Evolutionary conservation across 2,797 vertebrate species (phyloP).

Genomic region (Hemibagrus guttatus): DNA sequence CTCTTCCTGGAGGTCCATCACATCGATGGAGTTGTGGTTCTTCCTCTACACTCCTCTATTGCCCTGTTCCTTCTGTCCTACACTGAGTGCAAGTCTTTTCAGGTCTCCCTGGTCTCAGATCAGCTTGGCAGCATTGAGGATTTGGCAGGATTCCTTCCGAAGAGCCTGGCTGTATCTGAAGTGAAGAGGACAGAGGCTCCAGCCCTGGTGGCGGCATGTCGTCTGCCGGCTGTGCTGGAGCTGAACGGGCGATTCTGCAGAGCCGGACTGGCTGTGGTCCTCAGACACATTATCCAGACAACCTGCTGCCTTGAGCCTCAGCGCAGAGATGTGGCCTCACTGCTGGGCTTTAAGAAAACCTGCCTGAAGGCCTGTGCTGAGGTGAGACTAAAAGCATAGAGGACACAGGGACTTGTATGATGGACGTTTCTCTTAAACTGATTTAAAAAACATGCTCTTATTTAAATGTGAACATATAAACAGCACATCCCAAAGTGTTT

Average conservation of each 20-base stretch:
- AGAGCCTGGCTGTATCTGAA: constrained; percentile 62
- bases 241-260: constrained; percentile 82
- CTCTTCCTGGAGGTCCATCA: constrained; percentile 81
- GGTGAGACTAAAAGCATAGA: constrained; percentile 73
- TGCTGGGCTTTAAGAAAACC: constrained; percentile 97
- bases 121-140: constrained; percentile 38
- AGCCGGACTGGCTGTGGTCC: constrained; percentile 91
- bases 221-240: constrained; percentile 83
- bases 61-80: constrained; percentile 90
- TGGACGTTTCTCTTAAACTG: neutral
- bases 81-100: constrained; percentile 85
- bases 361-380: constrained; percentile 98
- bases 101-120: constrained; percentile 73
- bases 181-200: constrained; percentile 76
- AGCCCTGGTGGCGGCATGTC: constrained; percentile 81
- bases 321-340: constrained; percentile 80
- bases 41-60: constrained; percentile 89
- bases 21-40: constrained; percentile 67
- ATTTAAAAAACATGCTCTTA: neutral
- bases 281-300: constrained; percentile 86
- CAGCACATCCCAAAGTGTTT: too few species aligned
- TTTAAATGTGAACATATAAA: neutral
- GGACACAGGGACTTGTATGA: neutral
- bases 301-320: constrained; percentile 75
- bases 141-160: constrained; percentile 59